Base-by-base conservation (phyloP, 2,113 vertebrate genomes). In the Oryzias woworae region DNA sequence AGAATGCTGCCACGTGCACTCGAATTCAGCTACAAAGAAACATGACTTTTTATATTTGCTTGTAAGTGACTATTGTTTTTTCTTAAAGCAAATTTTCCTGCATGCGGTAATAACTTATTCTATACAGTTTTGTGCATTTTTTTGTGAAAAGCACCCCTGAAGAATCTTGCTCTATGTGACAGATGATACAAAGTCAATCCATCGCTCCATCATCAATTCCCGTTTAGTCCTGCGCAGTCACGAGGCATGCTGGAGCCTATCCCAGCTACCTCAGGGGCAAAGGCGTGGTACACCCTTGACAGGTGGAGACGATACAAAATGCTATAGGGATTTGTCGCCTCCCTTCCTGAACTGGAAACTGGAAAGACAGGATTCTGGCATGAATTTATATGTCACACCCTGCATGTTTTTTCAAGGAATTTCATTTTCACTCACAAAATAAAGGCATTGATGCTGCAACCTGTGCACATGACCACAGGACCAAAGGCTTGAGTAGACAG, bases 291-390 rank as follows among this genome's bases (percentile, higher is more conserved):
- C 57, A 26, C 59, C 56, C n/a, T 72, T 85, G 79, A 77, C 77
- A 77, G 60, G 66, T 65, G 49, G 22, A 51, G 75, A 52, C 64
- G 75, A 79, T 84, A 88, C 70, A 84, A 83, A 76, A 83, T 78
- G 74, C 78, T 77, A 76, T 80, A 63, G 77, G 80, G 75, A 83
- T 82, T 85, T 87, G 73, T 85, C 79, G 80, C 83, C 83, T 86
- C 86, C 86, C 77, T 69, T 66, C 43, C 66, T 58, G 75, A 69
- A 88, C 86, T 88, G 81, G 90, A 68, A 55, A 66, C 66, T 70
- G 73, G 81, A 89, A 90, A 75, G 78, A 88, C 88, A 90, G 89
- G 87, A 91, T 87, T 78, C 78, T 51, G 64, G 66, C 79, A 71
- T 68, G 58, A 82, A 84, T 79, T 80, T 81, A 76, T 76, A 85